A percentile compares a stretch with the other conserved stretches of the same genome.
Evolutionary conservation across 2,113 vertebrate genomes (phyloP).

Genomic region (Panthera uncia): DNA sequence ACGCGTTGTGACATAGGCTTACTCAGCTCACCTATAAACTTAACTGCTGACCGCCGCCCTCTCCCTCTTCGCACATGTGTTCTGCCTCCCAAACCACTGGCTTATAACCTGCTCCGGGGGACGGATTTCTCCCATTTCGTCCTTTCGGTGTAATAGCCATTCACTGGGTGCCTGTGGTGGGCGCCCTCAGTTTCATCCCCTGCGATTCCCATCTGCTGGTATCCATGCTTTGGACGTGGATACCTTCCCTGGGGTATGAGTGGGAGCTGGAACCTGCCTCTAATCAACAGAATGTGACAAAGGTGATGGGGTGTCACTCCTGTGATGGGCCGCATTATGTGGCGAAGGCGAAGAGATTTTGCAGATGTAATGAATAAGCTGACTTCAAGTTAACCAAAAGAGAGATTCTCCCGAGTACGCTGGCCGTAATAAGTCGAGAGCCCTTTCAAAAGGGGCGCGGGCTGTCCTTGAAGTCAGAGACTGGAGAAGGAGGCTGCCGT

Average conservation of each 20-base stretch:
- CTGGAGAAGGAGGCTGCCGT: neutral
- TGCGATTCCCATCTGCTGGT: neutral
- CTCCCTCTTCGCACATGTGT: neutral
- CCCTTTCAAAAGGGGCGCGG: neutral
- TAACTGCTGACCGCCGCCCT: too few relatives aligned
- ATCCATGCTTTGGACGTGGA: neutral
- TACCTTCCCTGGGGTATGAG: neutral
- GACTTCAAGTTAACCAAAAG: neutral
- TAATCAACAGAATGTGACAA: neutral
- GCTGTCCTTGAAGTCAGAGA: neutral
- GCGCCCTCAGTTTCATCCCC: neutral
- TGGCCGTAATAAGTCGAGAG: neutral
- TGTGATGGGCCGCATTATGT: too few relatives aligned
- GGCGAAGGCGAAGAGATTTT: neutral
- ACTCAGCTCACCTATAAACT: neutral
- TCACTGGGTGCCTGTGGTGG: neutral
- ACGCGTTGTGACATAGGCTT: neutral
- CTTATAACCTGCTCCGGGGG: too few relatives aligned
- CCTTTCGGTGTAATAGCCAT: neutral
- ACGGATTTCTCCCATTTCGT: too few relatives aligned
- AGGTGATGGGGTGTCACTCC: neutral
- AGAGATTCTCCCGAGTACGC: neutral
- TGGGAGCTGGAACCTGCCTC: neutral
- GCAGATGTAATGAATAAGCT: neutral
- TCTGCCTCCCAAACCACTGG: neutral